Conservation (phyloP, 1,140 invertebrate species). For the Parapsyche elsis region DNA sequence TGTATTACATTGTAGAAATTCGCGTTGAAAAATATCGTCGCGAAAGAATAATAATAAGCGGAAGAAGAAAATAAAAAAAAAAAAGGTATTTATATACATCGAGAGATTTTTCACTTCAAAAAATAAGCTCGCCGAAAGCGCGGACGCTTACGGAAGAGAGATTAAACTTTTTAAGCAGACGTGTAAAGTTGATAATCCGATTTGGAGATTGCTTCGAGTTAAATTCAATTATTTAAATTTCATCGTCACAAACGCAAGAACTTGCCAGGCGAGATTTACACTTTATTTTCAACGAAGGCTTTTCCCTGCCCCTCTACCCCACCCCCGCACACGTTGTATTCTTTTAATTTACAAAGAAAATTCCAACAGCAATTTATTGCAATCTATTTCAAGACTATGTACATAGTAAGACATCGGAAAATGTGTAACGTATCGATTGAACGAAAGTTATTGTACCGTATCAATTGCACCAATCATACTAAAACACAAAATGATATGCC, state of each 20-base stretch:
- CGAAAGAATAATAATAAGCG: not conserved
- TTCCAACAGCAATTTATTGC: too few relatives aligned
- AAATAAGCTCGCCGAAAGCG: not conserved
- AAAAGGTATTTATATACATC: not conserved
- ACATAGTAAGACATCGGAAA: too few relatives aligned
- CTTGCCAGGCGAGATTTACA: not conserved
- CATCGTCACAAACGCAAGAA: slow-evolving; percentile 12
- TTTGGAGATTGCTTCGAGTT: slow-evolving; percentile 33
- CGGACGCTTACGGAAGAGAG: not conserved
- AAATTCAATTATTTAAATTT: slow-evolving; percentile 38
- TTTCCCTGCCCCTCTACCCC: not conserved
- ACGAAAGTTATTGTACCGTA: too few relatives aligned
- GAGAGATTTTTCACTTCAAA: not conserved
- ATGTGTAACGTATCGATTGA: too few relatives aligned
- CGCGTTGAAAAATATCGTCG: not conserved
- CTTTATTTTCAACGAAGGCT: not conserved
- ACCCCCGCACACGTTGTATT: not conserved
- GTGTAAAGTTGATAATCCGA: slow-evolving; percentile 36
- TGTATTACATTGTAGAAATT: not conserved
- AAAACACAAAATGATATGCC: too few relatives aligned
- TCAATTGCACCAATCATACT: too few relatives aligned
- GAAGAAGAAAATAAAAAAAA: too few relatives aligned
- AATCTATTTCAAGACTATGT: too few relatives aligned
- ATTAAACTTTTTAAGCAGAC: slow-evolving; percentile 33
- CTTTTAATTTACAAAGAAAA: too few relatives aligned